phyloP scores from a whole-genome alignment of 2,888 invertebrate genomes.

The Eilema depressum region DNA sequence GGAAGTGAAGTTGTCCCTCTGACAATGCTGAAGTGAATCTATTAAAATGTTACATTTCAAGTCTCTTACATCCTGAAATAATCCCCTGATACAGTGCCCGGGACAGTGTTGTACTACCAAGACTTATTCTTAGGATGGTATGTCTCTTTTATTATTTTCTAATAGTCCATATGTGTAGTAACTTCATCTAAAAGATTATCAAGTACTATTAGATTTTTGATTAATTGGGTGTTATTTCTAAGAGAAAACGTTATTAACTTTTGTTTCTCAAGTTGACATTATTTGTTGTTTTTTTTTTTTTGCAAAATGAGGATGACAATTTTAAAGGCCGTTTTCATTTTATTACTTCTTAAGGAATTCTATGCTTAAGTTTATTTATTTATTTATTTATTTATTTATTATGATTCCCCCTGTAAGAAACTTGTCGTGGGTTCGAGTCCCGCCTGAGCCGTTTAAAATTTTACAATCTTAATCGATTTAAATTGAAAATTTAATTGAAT shows the following conservation, averaged over 20 bases:
- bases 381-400: no score
- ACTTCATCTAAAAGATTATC: no score
- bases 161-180: no score
- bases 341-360: no score
- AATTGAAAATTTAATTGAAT: no score
- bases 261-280: background rate
- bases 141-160: constrained; percentile 13
- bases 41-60: constrained; percentile 47
- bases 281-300: background rate
- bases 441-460: no score
- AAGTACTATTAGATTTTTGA: no score
- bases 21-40: constrained; percentile 41
- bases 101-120: constrained; percentile 26
- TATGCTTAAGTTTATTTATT: no score
- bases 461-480: no score
- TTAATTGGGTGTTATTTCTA: background rate
- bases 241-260: background rate
- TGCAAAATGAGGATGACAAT: background rate
- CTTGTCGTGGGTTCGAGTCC: no score
- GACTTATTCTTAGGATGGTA: constrained; percentile 41
- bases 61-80: constrained; percentile 24
- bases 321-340: no score
- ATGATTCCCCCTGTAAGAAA: no score
- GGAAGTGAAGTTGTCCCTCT: constrained; percentile 59
- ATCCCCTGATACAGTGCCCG: background rate